These are phyloP conservation scores for Hoplodrina ambigua DNA, from an alignment of 2,888 invertebrate species.

Conservation along the genomic window DNA sequence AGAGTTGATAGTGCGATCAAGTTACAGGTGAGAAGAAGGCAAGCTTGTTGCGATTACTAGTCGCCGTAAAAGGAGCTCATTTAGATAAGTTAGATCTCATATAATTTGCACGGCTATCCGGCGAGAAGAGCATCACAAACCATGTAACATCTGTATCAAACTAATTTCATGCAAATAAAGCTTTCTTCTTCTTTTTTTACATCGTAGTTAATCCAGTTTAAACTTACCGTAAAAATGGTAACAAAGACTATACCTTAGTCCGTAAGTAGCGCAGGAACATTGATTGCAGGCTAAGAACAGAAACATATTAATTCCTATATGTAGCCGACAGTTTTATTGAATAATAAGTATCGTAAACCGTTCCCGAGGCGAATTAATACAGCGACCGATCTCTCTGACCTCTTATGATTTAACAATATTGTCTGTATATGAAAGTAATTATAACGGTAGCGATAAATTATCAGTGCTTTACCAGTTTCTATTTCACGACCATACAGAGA, in stretches of 20 bases:
- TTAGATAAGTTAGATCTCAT: slow-evolving; percentile 54
- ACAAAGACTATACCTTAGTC: slow-evolving; percentile 5
- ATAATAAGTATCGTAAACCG: slow-evolving; percentile 80
- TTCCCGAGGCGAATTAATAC: slow-evolving; percentile 74
- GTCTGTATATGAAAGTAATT: slow-evolving; percentile 81
- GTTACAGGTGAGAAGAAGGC: slow-evolving; percentile 42
- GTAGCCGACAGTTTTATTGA: slow-evolving; percentile 79
- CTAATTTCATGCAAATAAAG: slow-evolving; percentile 54
- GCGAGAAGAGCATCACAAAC: slow-evolving; percentile 35
- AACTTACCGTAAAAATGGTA: slow-evolving; percentile 40
- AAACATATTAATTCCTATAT: slow-evolving; percentile 65
- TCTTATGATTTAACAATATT: slow-evolving; percentile 79
- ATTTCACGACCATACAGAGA: slow-evolving; percentile 57
- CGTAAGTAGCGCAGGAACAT: slow-evolving; percentile 3
- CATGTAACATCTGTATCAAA: slow-evolving; percentile 54
- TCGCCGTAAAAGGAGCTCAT: slow-evolving; percentile 42
- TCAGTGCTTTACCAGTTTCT: slow-evolving; percentile 64
- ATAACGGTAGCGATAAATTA: slow-evolving; percentile 75
- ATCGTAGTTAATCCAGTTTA: slow-evolving; percentile 25
- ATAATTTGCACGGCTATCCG: slow-evolving; percentile 55
- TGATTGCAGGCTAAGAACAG: slow-evolving; percentile 27
- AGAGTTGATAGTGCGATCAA: slow-evolving; percentile 26
- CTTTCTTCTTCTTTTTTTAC: slow-evolving; percentile 22
- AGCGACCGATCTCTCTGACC: slow-evolving; percentile 75
- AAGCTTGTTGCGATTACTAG: slow-evolving; percentile 27